These are phyloP conservation scores for Paramormyrops kingsleyae DNA, from an alignment of 2,113 vertebrate genomes.

Conservation along the genomic window DNA sequence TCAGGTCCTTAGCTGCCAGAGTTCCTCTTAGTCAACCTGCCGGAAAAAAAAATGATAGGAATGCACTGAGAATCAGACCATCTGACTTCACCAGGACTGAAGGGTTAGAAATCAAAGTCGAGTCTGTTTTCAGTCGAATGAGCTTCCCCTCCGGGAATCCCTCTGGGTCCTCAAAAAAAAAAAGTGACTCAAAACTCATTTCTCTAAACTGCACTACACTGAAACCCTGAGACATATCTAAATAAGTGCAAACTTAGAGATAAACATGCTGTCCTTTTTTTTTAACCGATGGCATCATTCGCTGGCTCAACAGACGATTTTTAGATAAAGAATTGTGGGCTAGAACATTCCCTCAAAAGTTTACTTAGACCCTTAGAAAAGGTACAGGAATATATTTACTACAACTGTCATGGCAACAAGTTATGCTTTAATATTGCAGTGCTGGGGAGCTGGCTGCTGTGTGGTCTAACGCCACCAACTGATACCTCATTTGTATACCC, in stretches of 20 bases:
- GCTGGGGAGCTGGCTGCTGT: background rate
- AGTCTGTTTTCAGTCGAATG: slow-evolving; percentile 3
- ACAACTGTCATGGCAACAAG: background rate
- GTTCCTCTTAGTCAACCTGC: background rate
- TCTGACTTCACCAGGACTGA: slow-evolving; percentile 1
- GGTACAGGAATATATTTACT: background rate
- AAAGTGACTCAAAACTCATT: background rate
- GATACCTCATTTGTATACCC: background rate
- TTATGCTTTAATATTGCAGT: background rate
- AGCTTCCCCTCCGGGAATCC: background rate
- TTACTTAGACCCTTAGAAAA: background rate
- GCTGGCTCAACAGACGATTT: background rate
- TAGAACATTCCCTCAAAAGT: background rate
- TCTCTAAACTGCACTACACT: background rate
- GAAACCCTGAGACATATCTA: background rate
- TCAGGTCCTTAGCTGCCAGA: background rate
- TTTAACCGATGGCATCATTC: background rate
- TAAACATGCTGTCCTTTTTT: background rate
- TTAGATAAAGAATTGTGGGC: background rate
- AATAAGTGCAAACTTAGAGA: background rate
- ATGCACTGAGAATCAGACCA: background rate
- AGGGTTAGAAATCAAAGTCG: background rate
- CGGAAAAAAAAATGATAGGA: background rate
- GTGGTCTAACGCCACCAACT: background rate
- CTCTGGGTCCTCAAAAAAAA: background rate